Evolutionary conservation across 2,888 invertebrate species (phyloP).

Genomic region (Apamea monoglypha): DNA sequence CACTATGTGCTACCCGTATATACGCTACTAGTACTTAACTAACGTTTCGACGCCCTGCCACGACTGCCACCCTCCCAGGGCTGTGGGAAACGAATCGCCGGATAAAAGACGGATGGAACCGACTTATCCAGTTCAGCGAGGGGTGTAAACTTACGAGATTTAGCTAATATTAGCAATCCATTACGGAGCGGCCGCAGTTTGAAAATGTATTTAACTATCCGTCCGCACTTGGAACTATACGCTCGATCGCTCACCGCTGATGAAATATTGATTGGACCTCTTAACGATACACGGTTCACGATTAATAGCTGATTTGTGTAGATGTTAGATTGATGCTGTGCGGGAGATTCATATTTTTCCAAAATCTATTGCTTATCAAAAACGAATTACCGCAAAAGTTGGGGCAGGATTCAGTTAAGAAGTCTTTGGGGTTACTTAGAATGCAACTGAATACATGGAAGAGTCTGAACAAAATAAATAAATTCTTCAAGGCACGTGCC

Average conservation of each 20-base stretch:
- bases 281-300: slow-evolving; percentile 36
- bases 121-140: slow-evolving; percentile 79
- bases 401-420: neutral
- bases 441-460: neutral
- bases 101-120: slow-evolving; percentile 86
- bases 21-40: slow-evolving; percentile 63
- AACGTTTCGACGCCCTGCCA: slow-evolving; percentile 72
- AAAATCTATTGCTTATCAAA: neutral
- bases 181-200: slow-evolving; percentile 76
- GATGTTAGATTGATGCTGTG: slow-evolving; percentile 21
- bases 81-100: slow-evolving; percentile 79
- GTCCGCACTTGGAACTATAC: slow-evolving; percentile 62
- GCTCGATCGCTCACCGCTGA: slow-evolving; percentile 56
- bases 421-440: neutral
- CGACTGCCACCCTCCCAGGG: slow-evolving; percentile 64
- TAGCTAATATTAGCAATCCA: slow-evolving; percentile 90
- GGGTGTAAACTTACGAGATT: slow-evolving; percentile 86
- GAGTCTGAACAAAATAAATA: slow-evolving; percentile 10
- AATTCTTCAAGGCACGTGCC: slow-evolving; percentile 8
- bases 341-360: neutral
- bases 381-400: neutral
- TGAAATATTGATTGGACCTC: slow-evolving; percentile 67
- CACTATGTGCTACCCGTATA: slow-evolving; percentile 45
- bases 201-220: slow-evolving; percentile 68
- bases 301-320: slow-evolving; percentile 32